Evolutionary conservation across 2,113 vertebrate species (phyloP).

Genomic region (Pachycephala philippinensis): DNA sequence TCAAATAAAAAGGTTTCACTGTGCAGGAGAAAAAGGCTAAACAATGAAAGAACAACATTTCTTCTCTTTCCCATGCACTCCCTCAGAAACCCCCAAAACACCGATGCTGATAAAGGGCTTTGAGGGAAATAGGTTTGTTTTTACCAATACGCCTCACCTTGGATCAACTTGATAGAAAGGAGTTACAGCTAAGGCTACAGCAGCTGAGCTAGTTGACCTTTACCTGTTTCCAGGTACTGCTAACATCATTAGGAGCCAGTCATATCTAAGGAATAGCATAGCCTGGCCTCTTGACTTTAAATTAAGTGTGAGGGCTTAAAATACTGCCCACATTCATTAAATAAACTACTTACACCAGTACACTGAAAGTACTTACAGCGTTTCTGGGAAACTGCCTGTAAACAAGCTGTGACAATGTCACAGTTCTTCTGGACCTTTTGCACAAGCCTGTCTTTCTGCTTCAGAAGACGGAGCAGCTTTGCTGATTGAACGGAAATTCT

Average conservation of each 20-base stretch:
- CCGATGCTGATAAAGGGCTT: background rate
- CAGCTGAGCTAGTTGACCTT: background rate
- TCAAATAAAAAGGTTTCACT: background rate
- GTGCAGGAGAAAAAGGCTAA: background rate
- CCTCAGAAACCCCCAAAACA: background rate
- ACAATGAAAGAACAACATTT: background rate
- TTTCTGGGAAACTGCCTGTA: conserved; percentile 94
- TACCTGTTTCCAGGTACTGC: background rate
- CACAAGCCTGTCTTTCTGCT: conserved; percentile 84
- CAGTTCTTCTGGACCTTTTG: conserved; percentile 90
- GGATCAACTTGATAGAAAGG: background rate
- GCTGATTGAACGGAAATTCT: conserved; percentile 85
- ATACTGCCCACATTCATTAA: background rate
- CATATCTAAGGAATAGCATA: background rate
- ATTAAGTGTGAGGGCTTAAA: background rate
- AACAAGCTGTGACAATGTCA: conserved; percentile 90
- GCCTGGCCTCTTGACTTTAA: background rate
- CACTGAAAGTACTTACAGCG: conserved; percentile 80
- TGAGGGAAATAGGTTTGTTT: background rate
- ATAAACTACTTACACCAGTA: background rate
- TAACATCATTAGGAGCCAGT: background rate
- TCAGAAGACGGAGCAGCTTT: conserved; percentile 90
- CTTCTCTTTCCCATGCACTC: background rate
- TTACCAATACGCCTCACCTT: background rate
- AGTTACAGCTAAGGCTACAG: background rate